Percentiles rank a stretch among this genome's conserved stretches.
Evolutionary conservation across 2,797 vertebrate species (phyloP).

Genomic region (Acanthis flammea): DNA sequence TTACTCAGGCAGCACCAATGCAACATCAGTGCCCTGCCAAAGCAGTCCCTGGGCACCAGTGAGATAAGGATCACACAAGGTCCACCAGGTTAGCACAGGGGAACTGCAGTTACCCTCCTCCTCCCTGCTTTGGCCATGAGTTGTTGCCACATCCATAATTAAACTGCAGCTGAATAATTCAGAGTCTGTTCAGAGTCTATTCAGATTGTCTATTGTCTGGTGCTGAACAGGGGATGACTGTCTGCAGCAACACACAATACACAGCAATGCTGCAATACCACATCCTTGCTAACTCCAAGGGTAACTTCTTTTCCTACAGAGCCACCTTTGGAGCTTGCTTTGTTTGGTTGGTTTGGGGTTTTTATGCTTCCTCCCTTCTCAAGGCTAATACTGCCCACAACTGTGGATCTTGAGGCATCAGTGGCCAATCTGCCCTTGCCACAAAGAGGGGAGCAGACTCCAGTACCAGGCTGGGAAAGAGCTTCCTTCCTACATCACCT

Average conservation of each 20-base stretch:
- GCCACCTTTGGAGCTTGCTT: background rate
- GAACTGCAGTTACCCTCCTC: background rate
- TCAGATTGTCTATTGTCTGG: background rate
- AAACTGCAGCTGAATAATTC: conserved; percentile 1
- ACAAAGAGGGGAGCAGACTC: background rate
- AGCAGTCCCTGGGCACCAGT: background rate
- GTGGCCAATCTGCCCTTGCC: background rate
- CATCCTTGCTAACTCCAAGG: background rate
- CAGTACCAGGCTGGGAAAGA: background rate
- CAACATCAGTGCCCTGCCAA: background rate
- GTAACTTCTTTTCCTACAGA: background rate
- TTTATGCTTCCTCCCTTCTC: background rate
- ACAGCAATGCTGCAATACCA: background rate
- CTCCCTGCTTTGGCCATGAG: background rate
- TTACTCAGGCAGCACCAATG: background rate
- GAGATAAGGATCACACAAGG: background rate
- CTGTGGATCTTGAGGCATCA: background rate
- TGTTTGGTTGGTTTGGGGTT: background rate
- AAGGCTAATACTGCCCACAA: background rate
- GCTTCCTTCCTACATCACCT: background rate
- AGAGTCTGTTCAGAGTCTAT: background rate
- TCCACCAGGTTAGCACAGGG: background rate
- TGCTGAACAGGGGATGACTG: background rate
- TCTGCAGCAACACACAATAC: background rate
- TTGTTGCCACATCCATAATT: background rate